Percentiles rank a stretch among this genome's conserved stretches.
phyloP scores from a whole-genome alignment of 2,888 invertebrate species.

The Galeruca laticollis region DNA sequence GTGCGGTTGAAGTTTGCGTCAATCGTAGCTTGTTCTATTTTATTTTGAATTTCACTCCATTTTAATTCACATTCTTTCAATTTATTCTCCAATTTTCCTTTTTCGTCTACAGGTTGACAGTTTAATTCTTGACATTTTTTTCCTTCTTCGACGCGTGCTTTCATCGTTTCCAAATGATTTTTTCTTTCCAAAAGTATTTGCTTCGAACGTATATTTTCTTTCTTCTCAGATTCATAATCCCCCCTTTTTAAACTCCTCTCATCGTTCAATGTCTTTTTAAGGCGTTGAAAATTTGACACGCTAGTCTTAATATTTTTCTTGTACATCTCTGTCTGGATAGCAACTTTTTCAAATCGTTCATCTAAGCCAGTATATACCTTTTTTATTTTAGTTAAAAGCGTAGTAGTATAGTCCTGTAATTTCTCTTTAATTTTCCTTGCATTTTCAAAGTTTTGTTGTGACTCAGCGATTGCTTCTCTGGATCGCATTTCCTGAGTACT shows the following conservation, averaged over 20 bases:
- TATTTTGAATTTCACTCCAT: neutral
- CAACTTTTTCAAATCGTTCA: neutral
- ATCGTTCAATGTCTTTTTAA: neutral
- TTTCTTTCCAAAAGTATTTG: neutral
- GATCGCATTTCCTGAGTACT: neutral
- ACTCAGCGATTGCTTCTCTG: neutral
- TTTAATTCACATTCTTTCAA: neutral
- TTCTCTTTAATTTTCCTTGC: neutral
- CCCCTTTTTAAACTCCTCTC: neutral
- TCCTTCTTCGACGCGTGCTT: neutral
- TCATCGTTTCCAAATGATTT: neutral
- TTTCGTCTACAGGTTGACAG: neutral
- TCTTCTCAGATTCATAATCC: neutral
- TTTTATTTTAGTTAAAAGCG: neutral
- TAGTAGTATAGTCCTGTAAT: neutral
- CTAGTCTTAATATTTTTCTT: neutral
- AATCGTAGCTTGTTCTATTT: neutral
- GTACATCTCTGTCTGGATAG: neutral
- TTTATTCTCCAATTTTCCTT: neutral
- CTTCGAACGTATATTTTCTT: neutral
- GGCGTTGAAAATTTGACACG: neutral
- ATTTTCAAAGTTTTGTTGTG: neutral
- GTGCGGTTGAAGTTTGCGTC: neutral
- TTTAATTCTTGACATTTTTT: neutral
- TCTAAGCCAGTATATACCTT: neutral